Base-by-base conservation (phyloP, 2,113 vertebrate species). In the Brachypteracias leptosomus region DNA sequence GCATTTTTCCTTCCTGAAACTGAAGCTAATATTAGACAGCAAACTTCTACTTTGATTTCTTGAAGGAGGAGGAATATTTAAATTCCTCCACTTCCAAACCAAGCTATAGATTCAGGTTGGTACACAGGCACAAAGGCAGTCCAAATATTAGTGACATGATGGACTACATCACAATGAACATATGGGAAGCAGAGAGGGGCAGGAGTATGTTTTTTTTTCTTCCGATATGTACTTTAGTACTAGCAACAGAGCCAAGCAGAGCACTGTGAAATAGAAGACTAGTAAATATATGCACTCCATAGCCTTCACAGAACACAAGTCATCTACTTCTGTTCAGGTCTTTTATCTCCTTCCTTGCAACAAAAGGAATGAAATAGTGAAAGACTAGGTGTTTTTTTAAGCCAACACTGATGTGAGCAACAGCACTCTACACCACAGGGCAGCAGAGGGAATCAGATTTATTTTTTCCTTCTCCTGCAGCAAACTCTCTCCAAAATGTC, bases 211-310 rank as follows among this genome's bases (percentile, higher is more conserved):
- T 33, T 18, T 7, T 49, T 58, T 51, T 52, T 7, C 8, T 63
- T 28, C 35, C 3, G 0, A 5, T 20, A 21, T 3, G 0, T 35
- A 42, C 9, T 79, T 90, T 31, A 11, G 8, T 9, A 79, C 7
- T 10, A 80, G 36, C 31, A 73, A 67, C 2, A 8, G 36, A 77
- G 10, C 51, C 35, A 8, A 76, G 52, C 3, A 2, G 18, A 86
- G 25, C 63, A 33, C 40, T 38, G 31, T 67, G 33, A 92, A 86
- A 78, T 0, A 33, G 4, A 22, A 35, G 17, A 70, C 62, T 51
- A 20, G 24, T 52, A 59, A 91, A 78, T 33, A 71, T 2, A 42
- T 11, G 28, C 26, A 42, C 6, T 77, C 6, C 13, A 26, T 14
- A 35, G 42, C 24, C 49, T 80, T 74, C 68, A 77, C 24, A 88